Base-by-base conservation (phyloP, 2,888 invertebrate genomes). In the Protophormia terraenovae region DNA sequence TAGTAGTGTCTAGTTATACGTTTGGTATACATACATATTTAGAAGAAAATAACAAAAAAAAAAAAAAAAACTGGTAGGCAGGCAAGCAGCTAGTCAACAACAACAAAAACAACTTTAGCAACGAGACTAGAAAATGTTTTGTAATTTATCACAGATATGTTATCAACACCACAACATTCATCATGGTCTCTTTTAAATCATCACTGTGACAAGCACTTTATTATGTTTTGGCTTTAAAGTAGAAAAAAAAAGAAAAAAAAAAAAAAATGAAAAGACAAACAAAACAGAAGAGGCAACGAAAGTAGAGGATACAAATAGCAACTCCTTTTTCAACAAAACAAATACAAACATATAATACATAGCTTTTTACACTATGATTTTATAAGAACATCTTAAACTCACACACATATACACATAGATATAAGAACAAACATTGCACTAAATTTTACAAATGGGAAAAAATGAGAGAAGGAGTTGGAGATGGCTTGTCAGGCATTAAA, bases 181-280 rank as follows among this genome's bases (percentile, higher is more conserved):
- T 85, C 85, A 85, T 82, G 78, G 78, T 58, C 78, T 85, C 78
- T 62, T 85, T 78, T 82, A 85, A 85, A 85, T 85, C 82, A 85
- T 79, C 82, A 79, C 85, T 78, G 69, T 85, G 85, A 82, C 82
- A 85, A 75, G 73, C 78, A 85, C 82, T 85, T 82, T 85, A 85
- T 81, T 81, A 81, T 77, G 73, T 78, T 80, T 82, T 75, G 64
- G 81, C 62, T 71, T 82, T 45, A 41, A 78, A 71, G 1, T 32
- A 32, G 55, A 14, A 41, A 55, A 14, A 58, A 22, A 10, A 16
- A n/a, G n/a, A n/a, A 7, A 53, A 29, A 5, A 35, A 14, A 47
- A 2, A 47, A 8, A 60, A n/a, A 24, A 24, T 12, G 19, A 50
- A 16, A 47, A 35, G n/a, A n/a, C n/a, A n/a, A n/a, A 16, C 5